Percentiles rank a stretch among this genome's conserved stretches.
phyloP scores from a whole-genome alignment of 2,888 invertebrate genomes.

The Dione juno region DNA sequence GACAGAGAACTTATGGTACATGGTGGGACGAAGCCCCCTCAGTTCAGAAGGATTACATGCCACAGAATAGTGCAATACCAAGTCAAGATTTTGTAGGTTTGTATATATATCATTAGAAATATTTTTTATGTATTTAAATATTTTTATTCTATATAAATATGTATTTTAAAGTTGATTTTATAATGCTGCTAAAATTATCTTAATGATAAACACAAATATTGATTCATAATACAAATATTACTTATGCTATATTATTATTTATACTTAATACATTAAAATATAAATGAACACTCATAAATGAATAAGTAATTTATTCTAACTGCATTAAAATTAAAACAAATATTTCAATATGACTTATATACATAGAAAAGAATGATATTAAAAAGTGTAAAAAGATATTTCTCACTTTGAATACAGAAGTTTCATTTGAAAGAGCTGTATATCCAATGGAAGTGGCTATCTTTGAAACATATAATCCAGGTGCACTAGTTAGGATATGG shows the following conservation, averaged over 20 bases:
- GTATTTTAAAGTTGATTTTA: no score
- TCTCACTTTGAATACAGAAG: constrained; percentile 71
- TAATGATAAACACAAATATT: no score
- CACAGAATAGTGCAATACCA: constrained; percentile 86
- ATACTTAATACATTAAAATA: no score
- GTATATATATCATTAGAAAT: constrained; percentile 11
- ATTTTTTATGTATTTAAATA: neutral
- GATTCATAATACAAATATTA: no score
- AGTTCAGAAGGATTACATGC: constrained; percentile 87
- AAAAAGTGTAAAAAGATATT: neutral
- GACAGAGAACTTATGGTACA: constrained; percentile 91
- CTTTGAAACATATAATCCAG: constrained; percentile 94
- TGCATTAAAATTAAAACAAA: no score
- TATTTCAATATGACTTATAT: no score
- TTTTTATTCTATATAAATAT: no score
- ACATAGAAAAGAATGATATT: no score
- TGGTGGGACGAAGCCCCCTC: constrained; percentile 94
- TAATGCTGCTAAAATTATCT: no score
- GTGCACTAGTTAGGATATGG: constrained; percentile 92
- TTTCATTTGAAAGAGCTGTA: constrained; percentile 86
- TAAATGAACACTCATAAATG: no score
- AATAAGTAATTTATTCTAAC: no score
- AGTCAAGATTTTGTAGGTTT: constrained; percentile 92
- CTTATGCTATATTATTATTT: no score
- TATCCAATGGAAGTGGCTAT: constrained; percentile 88